Conservation (phyloP, 2,797 vertebrate species). For the Otolemur crassicaudatus region DNA sequence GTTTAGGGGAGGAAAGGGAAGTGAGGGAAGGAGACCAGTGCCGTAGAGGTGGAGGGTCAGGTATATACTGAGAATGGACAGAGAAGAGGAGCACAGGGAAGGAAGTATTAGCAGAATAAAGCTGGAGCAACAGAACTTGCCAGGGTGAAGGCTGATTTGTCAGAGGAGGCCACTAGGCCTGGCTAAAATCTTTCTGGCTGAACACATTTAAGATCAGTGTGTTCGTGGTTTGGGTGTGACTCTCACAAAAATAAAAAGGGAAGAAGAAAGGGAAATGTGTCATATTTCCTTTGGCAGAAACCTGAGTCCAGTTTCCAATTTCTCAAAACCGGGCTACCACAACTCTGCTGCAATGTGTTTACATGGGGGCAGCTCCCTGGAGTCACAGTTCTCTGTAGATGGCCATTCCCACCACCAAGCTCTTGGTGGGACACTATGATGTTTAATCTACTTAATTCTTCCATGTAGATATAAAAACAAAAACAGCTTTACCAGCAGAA, state of each 20-base stretch:
- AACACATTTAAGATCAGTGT: neutral
- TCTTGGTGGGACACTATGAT: neutral
- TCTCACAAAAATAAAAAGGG: slow-evolving; percentile 30
- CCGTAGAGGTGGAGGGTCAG: neutral
- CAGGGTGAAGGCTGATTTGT: too few relatives aligned
- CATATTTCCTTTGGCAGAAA: slow-evolving; percentile 59
- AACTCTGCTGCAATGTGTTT: neutral
- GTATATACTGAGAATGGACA: fast-evolving
- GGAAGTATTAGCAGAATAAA: neutral
- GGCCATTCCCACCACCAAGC: fast-evolving
- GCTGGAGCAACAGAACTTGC: neutral
- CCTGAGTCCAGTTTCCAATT: neutral
- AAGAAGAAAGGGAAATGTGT: slow-evolving; percentile 56
- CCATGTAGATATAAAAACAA: neutral
- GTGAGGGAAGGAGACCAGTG: fast-evolving
- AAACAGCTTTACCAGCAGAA: neutral
- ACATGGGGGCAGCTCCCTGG: neutral
- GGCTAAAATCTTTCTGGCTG: neutral
- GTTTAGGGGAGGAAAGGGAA: neutral
- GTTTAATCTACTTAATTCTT: neutral
- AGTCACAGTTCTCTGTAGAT: neutral
- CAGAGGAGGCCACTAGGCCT: too few relatives aligned
- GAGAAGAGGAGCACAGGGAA: neutral
- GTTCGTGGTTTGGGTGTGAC: neutral
- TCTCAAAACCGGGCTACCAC: neutral